phyloP scores from a whole-genome alignment of 2,113 vertebrate genomes.

The Micronycteris hirsuta region DNA sequence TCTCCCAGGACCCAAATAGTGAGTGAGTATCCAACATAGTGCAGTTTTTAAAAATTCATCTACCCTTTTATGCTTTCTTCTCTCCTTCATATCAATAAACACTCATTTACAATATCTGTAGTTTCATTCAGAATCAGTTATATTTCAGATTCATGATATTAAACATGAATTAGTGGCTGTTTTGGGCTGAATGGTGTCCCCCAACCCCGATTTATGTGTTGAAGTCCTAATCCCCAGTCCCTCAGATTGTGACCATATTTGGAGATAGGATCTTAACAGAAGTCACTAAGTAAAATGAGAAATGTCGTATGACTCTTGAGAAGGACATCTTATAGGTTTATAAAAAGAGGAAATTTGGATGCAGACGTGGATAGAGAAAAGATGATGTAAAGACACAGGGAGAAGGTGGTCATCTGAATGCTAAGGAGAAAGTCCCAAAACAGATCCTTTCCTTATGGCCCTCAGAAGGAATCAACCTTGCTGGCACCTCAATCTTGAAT shows the following conservation, averaged over 20 bases:
- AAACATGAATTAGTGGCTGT: neutral
- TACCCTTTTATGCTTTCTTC: neutral
- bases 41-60: neutral
- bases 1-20: neutral
- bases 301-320: neutral
- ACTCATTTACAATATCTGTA: neutral
- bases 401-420: neutral
- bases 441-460: neutral
- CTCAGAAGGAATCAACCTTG: neutral
- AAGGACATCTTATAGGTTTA: neutral
- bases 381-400: neutral
- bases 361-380: neutral
- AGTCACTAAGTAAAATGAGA: neutral
- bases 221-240: neutral
- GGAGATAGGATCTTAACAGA: neutral
- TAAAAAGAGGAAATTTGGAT: neutral
- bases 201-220: neutral
- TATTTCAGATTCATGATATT: neutral
- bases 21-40: neutral
- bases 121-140: neutral
- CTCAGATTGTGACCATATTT: neutral
- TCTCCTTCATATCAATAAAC: neutral
- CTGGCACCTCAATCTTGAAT: neutral
- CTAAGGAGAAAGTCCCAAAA: neutral
- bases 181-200: neutral